Evolutionary conservation across 2,113 vertebrate genomes (phyloP), one percentile per base, ranked within the genome.

Genomic region (Bos javanicus): DNA sequence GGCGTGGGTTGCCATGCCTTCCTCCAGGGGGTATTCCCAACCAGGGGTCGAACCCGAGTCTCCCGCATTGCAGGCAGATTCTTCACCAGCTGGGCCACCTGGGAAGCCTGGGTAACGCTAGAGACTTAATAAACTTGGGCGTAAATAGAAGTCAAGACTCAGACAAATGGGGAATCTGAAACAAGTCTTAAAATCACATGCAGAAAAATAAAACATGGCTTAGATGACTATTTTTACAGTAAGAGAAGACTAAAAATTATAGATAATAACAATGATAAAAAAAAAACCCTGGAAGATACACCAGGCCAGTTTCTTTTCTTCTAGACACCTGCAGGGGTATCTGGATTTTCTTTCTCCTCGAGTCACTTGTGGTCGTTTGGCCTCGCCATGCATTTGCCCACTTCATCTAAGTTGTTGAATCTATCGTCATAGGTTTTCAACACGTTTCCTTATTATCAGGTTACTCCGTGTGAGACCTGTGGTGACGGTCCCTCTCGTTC

Each of bases 121-220:
- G 4, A 33, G 25, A 7, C 7, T 54, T 30, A 2, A 57, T 0
- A 2, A 6, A 4, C 33, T 15, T 7, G 46, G 25, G n/a, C 60
- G 2, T 28, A 13, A 25, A 12, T 14, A 3, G 25, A 48, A 39
- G 54, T 16, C 13, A 43, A 64, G 56, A 83, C 28, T 46, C 56
- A 56, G 30, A 59, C 60, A 28, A 26, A n/a, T 0, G 3, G 56
- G 57, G 43, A 48, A 11, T 82, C 43, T 26, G 52, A 71, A 50
- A 8, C 5, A 2, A 82, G n/a, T 26, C 30, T 54, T 54, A 54
- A 36, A 54, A 25, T 25, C 21, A 36, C 3, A 13, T 2, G 28
- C 71, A 25, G 15, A 16, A 54, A 50, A 14, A 23, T 48, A 21
- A 17, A 43, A 30, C 7, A 30, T 0, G 43, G 59, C 43, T 21